Base-by-base conservation (phyloP, 2,113 vertebrate genomes). In the Cichladusa arquata region DNA sequence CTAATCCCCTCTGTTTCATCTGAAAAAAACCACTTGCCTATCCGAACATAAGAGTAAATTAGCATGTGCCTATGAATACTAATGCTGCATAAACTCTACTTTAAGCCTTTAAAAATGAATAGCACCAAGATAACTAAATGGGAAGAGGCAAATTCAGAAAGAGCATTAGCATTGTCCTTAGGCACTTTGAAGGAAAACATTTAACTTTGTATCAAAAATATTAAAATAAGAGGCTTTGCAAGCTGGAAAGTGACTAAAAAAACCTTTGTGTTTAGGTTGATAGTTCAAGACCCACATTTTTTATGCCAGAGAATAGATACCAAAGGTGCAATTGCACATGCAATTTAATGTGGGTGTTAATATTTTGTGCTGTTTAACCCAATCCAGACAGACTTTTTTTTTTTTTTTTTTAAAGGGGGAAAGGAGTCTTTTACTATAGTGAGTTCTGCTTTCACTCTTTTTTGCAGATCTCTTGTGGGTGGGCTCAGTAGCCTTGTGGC, bases 21-120 rank as follows among this genome's bases (percentile, higher is more conserved):
- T 96, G 92, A 86, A 89, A 77, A 95, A 93, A 86, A 26, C 48
- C 87, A 93, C 87, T 92, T 74, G 70, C 1, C 1, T 86, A 90
- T 36, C 85, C 0, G 60, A 94, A 93, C 79, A 77, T 69, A 51
- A 56, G 87, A 97, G 90, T 95, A 95, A 96, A 96, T 95, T 92
- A 96, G 87, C 90, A 94, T 90, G 90, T 94, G 93, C 93, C 93
- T 92, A 80, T 95, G 96, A 97, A 94, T 95, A 93, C 90, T 95
- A 94, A 95, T 93, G 92, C 71, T 0, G 38, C 76, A 94, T 96
- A 93, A 96, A 93, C 85, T 80, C 78, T 42, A 4, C 94, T 92
- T 91, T 95, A 94, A 96, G 95, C 92, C 87, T 90, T 81, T 81
- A 86, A 82, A 95, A 96, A 92, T 66, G 87, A 94, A 91, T 92